Percentiles rank a stretch among this genome's conserved stretches.
These are phyloP conservation scores for Ophonus ardosiacus DNA, from an alignment of 2,888 invertebrate genomes.

Conservation along the genomic window DNA sequence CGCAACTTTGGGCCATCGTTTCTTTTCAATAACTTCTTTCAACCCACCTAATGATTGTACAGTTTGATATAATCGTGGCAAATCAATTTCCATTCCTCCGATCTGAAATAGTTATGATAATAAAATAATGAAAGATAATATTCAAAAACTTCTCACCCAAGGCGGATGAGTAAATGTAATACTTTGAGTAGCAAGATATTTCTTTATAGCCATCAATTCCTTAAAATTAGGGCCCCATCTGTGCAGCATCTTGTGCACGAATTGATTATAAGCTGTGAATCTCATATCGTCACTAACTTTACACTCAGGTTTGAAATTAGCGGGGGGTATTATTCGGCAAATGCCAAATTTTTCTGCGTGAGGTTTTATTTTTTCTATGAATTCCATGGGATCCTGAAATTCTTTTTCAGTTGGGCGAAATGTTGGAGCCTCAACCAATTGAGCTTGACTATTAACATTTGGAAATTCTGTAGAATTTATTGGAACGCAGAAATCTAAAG, in stretches of 20 bases:
- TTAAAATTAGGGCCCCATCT: constrained; percentile 94
- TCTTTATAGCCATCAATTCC: constrained; percentile 90
- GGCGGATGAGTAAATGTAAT: constrained; percentile 87
- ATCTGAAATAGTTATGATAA: constrained; percentile 77
- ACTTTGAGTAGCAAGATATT: constrained; percentile 87
- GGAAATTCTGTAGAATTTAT: constrained; percentile 76
- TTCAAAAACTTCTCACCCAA: constrained; percentile 79
- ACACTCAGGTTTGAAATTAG: constrained; percentile 88
- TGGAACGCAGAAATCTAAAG: constrained; percentile 70
- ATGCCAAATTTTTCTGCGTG: constrained; percentile 90
- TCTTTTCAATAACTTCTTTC: constrained; percentile 90
- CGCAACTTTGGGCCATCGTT: constrained; percentile 92
- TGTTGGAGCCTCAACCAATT: constrained; percentile 85
- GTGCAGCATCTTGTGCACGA: constrained; percentile 90
- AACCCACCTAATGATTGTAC: constrained; percentile 92
- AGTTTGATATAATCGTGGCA: constrained; percentile 90
- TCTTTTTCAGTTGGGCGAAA: constrained; percentile 90
- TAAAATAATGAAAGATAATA: not conserved
- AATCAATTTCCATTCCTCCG: constrained; percentile 93
- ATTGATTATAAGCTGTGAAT: constrained; percentile 93
- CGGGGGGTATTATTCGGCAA: constrained; percentile 91
- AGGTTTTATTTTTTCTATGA: constrained; percentile 87
- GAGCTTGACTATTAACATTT: constrained; percentile 76
- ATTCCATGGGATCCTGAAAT: constrained; percentile 91
- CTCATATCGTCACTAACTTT: constrained; percentile 90